A percentile compares a stretch with the other conserved stretches of the same genome.
These are phyloP conservation scores for Elgaria multicarinata DNA, from an alignment of 2,113 vertebrate genomes.

Conservation along the genomic window DNA sequence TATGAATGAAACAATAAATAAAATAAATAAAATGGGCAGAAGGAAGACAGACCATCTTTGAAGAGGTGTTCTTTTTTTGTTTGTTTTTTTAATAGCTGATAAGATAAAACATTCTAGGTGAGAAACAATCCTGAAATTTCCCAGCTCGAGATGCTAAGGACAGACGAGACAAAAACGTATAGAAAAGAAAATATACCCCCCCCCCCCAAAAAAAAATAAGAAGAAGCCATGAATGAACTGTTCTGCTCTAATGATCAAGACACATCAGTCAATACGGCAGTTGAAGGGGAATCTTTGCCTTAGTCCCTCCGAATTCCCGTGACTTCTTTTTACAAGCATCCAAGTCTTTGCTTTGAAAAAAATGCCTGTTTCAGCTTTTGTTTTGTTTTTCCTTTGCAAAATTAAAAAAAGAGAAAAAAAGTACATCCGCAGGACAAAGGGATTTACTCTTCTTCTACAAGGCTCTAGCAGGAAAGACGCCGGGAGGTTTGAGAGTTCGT, in stretches of 20 bases:
- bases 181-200: constrained; percentile 1
- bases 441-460: background rate
- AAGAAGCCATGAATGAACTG: too few species aligned
- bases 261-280: constrained; percentile 32
- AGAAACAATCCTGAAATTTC: background rate
- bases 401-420: constrained; percentile 11
- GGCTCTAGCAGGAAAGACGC: background rate
- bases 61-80: background rate
- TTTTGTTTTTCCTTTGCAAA: background rate
- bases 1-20: too few species aligned
- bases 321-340: background rate
- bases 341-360: constrained; percentile 19
- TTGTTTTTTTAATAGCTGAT: constrained; percentile 60
- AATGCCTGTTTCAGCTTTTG: background rate
- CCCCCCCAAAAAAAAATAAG: too few species aligned
- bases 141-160: constrained; percentile 18
- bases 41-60: background rate
- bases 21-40: too few species aligned
- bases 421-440: background rate
- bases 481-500: background rate
- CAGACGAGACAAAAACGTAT: background rate
- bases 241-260: background rate
- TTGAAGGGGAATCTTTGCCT: constrained; percentile 15
- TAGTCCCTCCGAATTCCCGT: background rate
- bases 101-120: constrained; percentile 19